phyloP scores from a whole-genome alignment of 2,113 vertebrate genomes.

The Sturnus vulgaris region DNA sequence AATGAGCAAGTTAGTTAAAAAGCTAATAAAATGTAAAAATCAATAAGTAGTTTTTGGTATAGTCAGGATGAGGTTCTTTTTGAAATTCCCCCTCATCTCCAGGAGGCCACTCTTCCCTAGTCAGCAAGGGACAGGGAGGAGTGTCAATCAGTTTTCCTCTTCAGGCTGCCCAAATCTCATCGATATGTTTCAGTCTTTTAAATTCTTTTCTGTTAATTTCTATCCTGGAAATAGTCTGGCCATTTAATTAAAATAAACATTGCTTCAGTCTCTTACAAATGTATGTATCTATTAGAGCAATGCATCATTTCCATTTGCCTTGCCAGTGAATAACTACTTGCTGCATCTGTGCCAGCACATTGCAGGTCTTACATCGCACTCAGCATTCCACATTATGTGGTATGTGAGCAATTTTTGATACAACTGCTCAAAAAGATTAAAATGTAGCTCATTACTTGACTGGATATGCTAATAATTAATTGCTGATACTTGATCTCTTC shows the following conservation, averaged over 20 bases:
- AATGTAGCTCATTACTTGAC: background rate
- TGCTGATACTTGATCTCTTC: background rate
- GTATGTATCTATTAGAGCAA: accelerated
- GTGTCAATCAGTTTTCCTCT: background rate
- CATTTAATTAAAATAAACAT: background rate
- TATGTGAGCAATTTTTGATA: background rate
- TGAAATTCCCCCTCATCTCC: background rate
- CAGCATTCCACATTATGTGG: accelerated
- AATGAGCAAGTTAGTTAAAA: background rate
- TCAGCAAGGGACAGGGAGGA: background rate
- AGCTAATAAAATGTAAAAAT: background rate
- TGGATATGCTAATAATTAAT: background rate
- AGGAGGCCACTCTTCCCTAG: background rate
- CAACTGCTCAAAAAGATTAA: background rate
- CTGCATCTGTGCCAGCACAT: background rate
- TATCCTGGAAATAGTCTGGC: background rate
- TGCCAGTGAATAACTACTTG: background rate
- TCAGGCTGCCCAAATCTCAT: background rate
- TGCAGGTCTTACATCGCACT: background rate
- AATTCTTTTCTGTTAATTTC: background rate
- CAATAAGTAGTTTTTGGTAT: background rate
- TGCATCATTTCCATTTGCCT: background rate
- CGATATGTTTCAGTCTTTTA: background rate
- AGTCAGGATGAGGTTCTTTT: background rate
- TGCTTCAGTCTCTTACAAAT: background rate